A percentile compares a stretch with the other conserved stretches of the same genome.
Conservation (phyloP, 2,888 invertebrate genomes). For the Steinernema scapterisci region DNA sequence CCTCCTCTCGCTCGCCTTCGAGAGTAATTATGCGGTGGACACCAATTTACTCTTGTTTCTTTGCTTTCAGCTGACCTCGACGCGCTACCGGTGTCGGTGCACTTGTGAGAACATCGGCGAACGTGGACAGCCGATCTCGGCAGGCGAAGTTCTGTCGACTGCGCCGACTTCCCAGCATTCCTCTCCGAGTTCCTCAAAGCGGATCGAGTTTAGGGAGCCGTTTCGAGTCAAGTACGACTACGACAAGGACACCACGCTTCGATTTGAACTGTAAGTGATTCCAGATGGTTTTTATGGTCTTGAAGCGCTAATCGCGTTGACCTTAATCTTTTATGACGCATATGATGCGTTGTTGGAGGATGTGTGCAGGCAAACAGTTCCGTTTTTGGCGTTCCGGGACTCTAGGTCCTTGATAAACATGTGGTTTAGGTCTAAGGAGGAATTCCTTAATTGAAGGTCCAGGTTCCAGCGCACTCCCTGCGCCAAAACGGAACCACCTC, state of each 20-base stretch:
- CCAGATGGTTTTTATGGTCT: not conserved
- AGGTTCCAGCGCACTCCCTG: too few species aligned
- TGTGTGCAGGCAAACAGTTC: too few species aligned
- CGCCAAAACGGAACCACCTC: too few species aligned
- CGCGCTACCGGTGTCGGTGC: constrained; percentile 30
- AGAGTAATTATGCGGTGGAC: constrained; percentile 12
- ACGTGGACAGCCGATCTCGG: constrained; percentile 24
- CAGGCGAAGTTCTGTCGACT: not conserved
- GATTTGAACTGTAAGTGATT: constrained; percentile 16
- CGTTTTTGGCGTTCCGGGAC: too few species aligned
- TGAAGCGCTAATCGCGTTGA: not conserved
- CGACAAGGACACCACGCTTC: constrained; percentile 3
- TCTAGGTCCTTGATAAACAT: too few species aligned
- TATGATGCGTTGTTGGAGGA: too few species aligned
- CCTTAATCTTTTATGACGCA: too few species aligned
- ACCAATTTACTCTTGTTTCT: not conserved
- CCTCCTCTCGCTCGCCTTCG: not conserved
- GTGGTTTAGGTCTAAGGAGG: too few species aligned
- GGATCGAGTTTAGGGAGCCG: not conserved
- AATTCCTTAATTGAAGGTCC: too few species aligned
- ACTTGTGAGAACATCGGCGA: constrained; percentile 26
- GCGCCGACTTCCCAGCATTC: not conserved
- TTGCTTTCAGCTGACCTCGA: constrained; percentile 30
- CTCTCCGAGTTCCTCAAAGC: not conserved
- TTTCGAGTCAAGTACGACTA: constrained; percentile 25